Evolutionary conservation across 1,140 invertebrate species (phyloP), one percentile per base, ranked within the genome.

Genomic region (Patella vulgata): DNA sequence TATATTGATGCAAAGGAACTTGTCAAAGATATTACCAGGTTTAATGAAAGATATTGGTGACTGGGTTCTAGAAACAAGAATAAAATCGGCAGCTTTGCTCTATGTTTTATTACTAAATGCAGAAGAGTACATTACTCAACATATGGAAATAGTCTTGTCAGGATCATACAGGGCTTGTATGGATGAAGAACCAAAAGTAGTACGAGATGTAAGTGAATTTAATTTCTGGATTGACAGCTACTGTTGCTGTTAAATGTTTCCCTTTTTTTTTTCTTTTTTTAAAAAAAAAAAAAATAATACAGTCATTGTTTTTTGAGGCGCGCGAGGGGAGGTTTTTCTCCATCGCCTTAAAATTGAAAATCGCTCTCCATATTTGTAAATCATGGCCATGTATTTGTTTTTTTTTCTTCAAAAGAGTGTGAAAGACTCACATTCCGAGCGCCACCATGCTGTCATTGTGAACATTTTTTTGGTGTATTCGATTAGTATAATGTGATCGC

Each of bases 21-120:
- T 91, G 28, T 86, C 87, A 23, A 91, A 91, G 77, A 86, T 93
- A 23, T 70, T 92, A 4, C 84, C 85, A 44, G 89, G 88, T 8
- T 85, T 93, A 47, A 77, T 86, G n/a, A 81, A 83, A 3, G 92
- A 94, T 75, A 82, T 93, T 0, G 74, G 78, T 3, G 89, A 92
- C 80, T 94, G 92, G 92, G 87, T 91, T 56, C 83, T 84, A 8
- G 87, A 91, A 33, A 85, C 77, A 14, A 85, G 91, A 70, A 76
- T 92, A 17, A 90, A 92, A 59, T 89, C 91, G n/a, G 87, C 90
- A 0, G 88, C 91, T 63, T 82, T 93, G 3, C 78, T 93, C 1
- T 90, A 89, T 71, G 85, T 89, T 46, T 78, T 93, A 46, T 83
- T 90, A 31, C 81, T 92, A 0, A 89, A 92, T 74, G 87, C 88